These are phyloP conservation scores for Temnothorax longispinosus DNA, from an alignment of 1,140 invertebrate species.

Conservation along the genomic window DNA sequence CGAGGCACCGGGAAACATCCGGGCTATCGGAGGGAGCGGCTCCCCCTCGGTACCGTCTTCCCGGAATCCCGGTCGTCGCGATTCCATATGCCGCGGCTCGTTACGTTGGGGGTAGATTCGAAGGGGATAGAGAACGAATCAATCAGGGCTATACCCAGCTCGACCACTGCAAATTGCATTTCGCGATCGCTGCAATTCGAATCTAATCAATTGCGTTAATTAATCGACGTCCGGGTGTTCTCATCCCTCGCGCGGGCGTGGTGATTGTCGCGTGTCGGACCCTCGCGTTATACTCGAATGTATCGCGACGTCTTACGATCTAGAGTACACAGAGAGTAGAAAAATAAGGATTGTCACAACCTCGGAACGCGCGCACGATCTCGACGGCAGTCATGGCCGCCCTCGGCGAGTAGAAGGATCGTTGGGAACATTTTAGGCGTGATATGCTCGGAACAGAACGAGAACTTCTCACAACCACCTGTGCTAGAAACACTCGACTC, in stretches of 20 bases:
- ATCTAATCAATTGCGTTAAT: not conserved
- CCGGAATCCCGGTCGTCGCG: slow-evolving; percentile 32
- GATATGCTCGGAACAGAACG: slow-evolving; percentile 35
- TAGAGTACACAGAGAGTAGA: slow-evolving; percentile 48
- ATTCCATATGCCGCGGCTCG: slow-evolving; percentile 36
- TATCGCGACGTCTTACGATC: slow-evolving; percentile 1
- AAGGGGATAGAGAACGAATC: not conserved
- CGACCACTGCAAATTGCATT: slow-evolving; percentile 14
- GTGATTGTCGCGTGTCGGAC: not conserved
- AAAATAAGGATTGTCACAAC: slow-evolving; percentile 70
- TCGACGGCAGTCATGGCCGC: not conserved
- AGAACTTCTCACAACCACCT: not conserved
- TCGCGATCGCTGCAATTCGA: not conserved
- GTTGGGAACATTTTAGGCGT: slow-evolving; percentile 7
- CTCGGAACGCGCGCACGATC: not conserved
- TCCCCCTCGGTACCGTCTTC: slow-evolving; percentile 8
- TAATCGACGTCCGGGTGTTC: not conserved
- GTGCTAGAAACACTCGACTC: not conserved
- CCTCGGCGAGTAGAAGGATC: slow-evolving; percentile 10
- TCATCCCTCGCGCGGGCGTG: not conserved
- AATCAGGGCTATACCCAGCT: slow-evolving; percentile 36
- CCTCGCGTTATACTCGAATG: not conserved
- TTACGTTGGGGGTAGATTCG: not conserved
- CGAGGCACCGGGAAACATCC: slow-evolving; percentile 29
- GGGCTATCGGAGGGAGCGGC: slow-evolving; percentile 7